Evolutionary conservation across 2,113 vertebrate species (phyloP), one percentile per base, ranked within the genome.

Genomic region (Leucoraja erinaceus): DNA sequence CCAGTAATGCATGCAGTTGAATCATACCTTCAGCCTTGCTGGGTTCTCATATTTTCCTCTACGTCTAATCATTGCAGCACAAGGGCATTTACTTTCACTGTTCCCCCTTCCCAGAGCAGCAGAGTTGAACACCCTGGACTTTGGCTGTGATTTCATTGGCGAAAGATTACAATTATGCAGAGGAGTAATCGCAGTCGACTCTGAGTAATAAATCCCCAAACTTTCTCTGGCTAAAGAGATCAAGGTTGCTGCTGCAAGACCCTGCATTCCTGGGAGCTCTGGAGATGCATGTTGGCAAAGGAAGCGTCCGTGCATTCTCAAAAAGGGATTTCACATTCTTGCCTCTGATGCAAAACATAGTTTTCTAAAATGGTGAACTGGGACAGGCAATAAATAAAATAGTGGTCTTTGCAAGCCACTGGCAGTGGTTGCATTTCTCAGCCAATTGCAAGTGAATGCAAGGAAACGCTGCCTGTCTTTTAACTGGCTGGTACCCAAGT

Each of bases 401-500:
- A 56, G 25, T 61, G 83, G 56, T 61, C 18, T 28, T 28, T 25
- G 7, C 54, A 59, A 56, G 81, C 56, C n/a, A 10, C 5, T 14
- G 3, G 54, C 81, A 61, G 54, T 14, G 11, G 9, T 79, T 33
- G n/a, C 31, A 14, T 59, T 1, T 66, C 83, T 0, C 12, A 88
- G 59, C 59, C 83, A 31, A 31, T 31, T 18, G n/a, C 28, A 63
- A 31, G 18, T 63, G 83, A 66, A 63, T 61, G 28, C 16, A 14
- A 86, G 56, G 25, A 31, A 86, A n/a, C 28, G 11, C 81, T 31
- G 59, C 12, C 59, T 86, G 56, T 63, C 56, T 86, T 86, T 31
- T 86, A 61, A 86, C 83, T 88, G 83, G 83, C 83, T 88, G 83
- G 61, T 66, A 31, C 83, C 59, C 83, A 88, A 63, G 59, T 7